Evolutionary conservation across 2,797 vertebrate genomes (phyloP), one percentile per base, ranked within the genome.

Genomic region (Chelmon rostratus): DNA sequence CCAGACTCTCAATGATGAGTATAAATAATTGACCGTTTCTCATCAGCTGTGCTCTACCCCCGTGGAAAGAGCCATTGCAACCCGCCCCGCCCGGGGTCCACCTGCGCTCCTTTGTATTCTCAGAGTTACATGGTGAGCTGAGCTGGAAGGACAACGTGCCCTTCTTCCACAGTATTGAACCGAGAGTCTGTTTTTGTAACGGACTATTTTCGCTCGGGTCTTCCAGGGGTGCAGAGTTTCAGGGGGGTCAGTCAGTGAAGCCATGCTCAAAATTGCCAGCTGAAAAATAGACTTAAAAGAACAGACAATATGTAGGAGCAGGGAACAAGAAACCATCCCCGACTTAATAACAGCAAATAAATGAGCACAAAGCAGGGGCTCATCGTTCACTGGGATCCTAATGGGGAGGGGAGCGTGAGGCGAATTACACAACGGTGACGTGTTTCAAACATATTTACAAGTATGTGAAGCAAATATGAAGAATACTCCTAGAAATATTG

Each of bases 11-110:
- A 76, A 78, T 62, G 50, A 87, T 54, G 62, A 82, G 18, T 84
- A 44, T 87, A 71, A 91, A 92, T 92, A 88, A 93, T 88, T 81
- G 57, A 90, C 64, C 40, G 1, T 57, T 63, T 74, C 74, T 78
- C 44, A 76, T 83, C 66, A 54, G 59, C 25, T 73, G 71, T 63
- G 62, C 73, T 57, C 13, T 6, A 10, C 69, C 64, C 64, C 65
- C 13, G 61, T 70, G 73, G 75, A 81, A 23, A 18, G 38, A 31
- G 2, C 61, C 8, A 33, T 86, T 52, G 53, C 13, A 77, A 42
- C 23, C 68, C 33, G 21, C 7, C 25, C 6, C 42, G 2, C 28
- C 12, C 40, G 8, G 21, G 3, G 70, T 37, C 59, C 69, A 63
- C 53, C 56, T 6, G 42, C 8, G 28, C 69, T 19, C 28, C 40